phyloP scores from a whole-genome alignment of 2,888 invertebrate genomes.

The Hecatera dysodea region DNA sequence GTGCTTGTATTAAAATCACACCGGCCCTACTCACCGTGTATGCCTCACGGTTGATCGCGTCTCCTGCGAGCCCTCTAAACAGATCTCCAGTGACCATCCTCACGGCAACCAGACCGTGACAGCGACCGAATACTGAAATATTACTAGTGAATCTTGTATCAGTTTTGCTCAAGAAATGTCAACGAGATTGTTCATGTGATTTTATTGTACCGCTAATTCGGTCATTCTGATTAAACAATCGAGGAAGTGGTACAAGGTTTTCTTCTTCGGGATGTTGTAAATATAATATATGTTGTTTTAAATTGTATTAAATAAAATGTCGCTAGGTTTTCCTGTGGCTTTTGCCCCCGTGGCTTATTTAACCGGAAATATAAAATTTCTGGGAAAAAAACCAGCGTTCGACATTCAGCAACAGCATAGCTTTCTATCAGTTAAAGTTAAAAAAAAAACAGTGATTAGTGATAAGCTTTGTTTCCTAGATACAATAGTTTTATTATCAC shows the following conservation, averaged over 20 bases:
- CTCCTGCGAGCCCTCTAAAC: conserved; percentile 36
- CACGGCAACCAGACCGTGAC: conserved; percentile 47
- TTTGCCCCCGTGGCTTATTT: background rate
- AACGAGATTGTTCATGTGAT: conserved; percentile 12
- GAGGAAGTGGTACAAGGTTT: conserved; percentile 2
- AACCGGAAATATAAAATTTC: too few relatives aligned
- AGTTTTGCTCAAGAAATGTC: conserved; percentile 33
- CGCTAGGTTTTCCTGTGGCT: background rate
- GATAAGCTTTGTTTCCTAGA: too few relatives aligned
- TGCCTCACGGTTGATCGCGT: conserved; percentile 37
- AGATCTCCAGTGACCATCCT: conserved; percentile 57
- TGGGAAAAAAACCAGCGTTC: too few relatives aligned
- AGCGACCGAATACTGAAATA: conserved; percentile 42
- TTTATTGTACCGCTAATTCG: conserved; percentile 22
- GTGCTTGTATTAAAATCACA: conserved; percentile 39
- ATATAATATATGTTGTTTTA: too few relatives aligned
- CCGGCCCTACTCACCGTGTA: conserved; percentile 40
- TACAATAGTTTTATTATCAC: too few relatives aligned
- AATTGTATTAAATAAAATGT: too few relatives aligned
- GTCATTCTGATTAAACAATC: conserved; percentile 6
- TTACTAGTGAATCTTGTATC: conserved; percentile 31
- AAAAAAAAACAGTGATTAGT: too few relatives aligned
- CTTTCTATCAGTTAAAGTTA: too few relatives aligned
- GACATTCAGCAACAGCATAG: too few relatives aligned
- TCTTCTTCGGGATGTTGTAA: background rate